Evolutionary conservation across 2,113 vertebrate genomes (phyloP), one percentile per base, ranked within the genome.

Genomic region (Brienomyrus longianalis): DNA sequence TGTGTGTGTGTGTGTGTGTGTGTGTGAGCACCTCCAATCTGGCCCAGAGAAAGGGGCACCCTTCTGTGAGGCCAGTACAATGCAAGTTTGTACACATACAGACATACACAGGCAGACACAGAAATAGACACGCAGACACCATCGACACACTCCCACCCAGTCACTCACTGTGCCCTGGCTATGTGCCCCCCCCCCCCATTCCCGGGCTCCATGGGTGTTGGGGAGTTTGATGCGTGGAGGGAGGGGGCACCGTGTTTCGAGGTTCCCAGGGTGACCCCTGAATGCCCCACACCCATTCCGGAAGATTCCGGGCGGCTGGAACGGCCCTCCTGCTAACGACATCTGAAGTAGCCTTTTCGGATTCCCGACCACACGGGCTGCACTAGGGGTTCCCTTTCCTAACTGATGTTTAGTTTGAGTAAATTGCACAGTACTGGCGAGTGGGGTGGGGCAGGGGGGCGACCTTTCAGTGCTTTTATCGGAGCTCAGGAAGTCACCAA

Each of bases 401-500:
- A 31, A 86, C 21, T 86, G 84, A 85, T 85, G 48, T 85, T 85
- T 23, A 48, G 47, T 52, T 52, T 52, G 51, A 50, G 47, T 52
- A 86, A 86, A 86, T 86, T 19, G 48, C 48, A 4, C 83, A 5
- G 84, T 31, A 27, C 47, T 27, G 84, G 48, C 23, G 23, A 85
- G 45, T 3, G 39, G 39, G 48, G 48, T 52, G 51, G 51, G 13
- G 13, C 51, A 3, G 15, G 51, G 19, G 45, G 10, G 45, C n/a
- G n/a, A 51, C 84, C 48, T 86, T 86, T 86, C 27, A 52, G 23
- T 27, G 84, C 23, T 86, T 86, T 86, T 86, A 27, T 86, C 48
- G 19, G 83, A 9, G 83, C 47, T 51, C 8, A 10, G 47, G 17
- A 45, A 51, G 83, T 47, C 83, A 13, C 13, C 7, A 48, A 50